Evolutionary conservation across 2,797 vertebrate genomes (phyloP).

Genomic region (Xenopus petersii): DNA sequence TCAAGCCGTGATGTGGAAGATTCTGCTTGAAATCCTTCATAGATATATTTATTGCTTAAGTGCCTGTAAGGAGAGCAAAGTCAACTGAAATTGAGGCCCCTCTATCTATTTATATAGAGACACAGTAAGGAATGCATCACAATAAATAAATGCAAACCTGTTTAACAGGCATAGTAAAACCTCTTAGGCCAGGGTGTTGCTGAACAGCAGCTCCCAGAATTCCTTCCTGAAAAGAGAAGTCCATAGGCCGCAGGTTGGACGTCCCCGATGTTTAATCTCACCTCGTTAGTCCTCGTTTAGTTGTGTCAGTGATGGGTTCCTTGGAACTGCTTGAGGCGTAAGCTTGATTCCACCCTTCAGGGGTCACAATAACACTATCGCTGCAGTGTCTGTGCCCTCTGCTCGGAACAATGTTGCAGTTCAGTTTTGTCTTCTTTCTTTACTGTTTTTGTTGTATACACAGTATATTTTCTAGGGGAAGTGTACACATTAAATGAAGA

Average conservation of each 20-base stretch:
- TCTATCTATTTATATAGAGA: too few relatives aligned
- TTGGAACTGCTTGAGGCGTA: not conserved
- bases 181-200: not conserved
- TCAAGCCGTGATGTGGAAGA: too few relatives aligned
- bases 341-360: conserved; percentile 71
- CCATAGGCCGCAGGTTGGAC: not conserved
- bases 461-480: too few relatives aligned
- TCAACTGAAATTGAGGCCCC: too few relatives aligned
- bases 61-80: too few relatives aligned
- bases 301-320: conserved; percentile 20
- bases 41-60: too few relatives aligned
- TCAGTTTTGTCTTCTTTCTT: not conserved
- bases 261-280: not conserved
- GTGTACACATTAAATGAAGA: too few relatives aligned
- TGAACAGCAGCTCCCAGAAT: not conserved
- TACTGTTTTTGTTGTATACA: not conserved
- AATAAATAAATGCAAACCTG: too few relatives aligned
- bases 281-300: not conserved
- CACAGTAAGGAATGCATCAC: too few relatives aligned
- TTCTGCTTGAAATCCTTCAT: too few relatives aligned
- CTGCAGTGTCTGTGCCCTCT: conserved; percentile 51
- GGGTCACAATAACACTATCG: conserved; percentile 73
- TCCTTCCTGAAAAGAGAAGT: not conserved
- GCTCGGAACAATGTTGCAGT: too few relatives aligned
- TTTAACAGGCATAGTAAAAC: too few relatives aligned